Percentiles rank a stretch among this genome's conserved stretches.
These are phyloP conservation scores for Liparis tanakae DNA, from an alignment of 2,797 vertebrate species.

Conservation along the genomic window DNA sequence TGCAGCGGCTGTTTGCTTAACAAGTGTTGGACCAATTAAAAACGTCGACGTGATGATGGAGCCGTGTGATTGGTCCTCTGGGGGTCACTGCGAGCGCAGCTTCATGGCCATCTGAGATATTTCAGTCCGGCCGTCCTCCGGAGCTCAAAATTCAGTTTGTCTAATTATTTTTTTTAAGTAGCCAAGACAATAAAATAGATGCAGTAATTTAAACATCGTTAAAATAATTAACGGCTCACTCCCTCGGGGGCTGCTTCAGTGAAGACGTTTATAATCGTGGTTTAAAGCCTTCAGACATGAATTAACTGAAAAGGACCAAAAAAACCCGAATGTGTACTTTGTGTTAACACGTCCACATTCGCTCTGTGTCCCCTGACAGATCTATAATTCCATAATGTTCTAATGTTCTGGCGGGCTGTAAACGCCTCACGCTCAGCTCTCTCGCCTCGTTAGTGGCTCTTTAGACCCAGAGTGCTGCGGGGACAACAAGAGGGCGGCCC, in stretches of 20 bases:
- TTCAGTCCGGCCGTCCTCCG: no score
- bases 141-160: no score
- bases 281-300: neutral
- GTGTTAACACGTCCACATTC: neutral
- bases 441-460: neutral
- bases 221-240: conserved; percentile 1
- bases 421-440: neutral
- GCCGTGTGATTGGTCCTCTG: neutral
- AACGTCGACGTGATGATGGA: no score
- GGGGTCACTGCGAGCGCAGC: neutral
- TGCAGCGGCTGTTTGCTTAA: no score
- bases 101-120: no score
- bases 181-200: no score
- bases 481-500: neutral
- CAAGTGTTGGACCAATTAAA: neutral
- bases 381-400: neutral
- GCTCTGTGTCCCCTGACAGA: neutral
- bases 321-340: neutral
- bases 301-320: neutral
- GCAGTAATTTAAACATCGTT: neutral
- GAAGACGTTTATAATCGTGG: neutral
- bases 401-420: neutral
- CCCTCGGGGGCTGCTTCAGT: neutral
- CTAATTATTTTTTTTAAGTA: no score
- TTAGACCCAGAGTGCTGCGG: neutral